Percentiles rank a stretch among this genome's conserved stretches.
phyloP scores from a whole-genome alignment of 2,888 invertebrate species.

The Oasisia sp. region DNA sequence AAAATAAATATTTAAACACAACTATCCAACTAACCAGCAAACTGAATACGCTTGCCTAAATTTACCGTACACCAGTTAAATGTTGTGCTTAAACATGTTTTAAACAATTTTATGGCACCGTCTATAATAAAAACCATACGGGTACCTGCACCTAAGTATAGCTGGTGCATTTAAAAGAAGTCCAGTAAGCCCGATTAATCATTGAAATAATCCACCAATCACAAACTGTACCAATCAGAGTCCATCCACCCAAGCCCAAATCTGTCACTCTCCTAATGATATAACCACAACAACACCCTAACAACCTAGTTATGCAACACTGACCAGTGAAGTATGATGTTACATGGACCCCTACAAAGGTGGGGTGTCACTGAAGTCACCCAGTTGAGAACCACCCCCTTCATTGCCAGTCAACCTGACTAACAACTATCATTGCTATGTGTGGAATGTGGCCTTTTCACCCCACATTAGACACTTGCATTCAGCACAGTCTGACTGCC shows the following conservation, averaged over 20 bases:
- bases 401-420: background rate
- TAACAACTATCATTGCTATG: slow-evolving; percentile 6
- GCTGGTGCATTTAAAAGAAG: too few species aligned
- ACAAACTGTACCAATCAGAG: too few species aligned
- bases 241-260: background rate
- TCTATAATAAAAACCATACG: too few species aligned
- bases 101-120: too few species aligned
- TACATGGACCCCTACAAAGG: background rate
- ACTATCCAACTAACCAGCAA: background rate
- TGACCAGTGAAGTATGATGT: background rate
- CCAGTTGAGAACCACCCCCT: background rate
- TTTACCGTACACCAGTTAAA: too few species aligned
- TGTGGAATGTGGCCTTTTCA: background rate
- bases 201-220: too few species aligned
- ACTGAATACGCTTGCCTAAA: too few species aligned
- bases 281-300: background rate
- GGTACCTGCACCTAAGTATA: too few species aligned
- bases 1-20: background rate
- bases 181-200: too few species aligned
- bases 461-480: background rate
- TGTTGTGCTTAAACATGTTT: too few species aligned
- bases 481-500: background rate
- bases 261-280: background rate
- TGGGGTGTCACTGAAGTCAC: background rate
- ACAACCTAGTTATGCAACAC: background rate